Conservation (phyloP, 2,888 invertebrate genomes). For the Thera britannica region DNA sequence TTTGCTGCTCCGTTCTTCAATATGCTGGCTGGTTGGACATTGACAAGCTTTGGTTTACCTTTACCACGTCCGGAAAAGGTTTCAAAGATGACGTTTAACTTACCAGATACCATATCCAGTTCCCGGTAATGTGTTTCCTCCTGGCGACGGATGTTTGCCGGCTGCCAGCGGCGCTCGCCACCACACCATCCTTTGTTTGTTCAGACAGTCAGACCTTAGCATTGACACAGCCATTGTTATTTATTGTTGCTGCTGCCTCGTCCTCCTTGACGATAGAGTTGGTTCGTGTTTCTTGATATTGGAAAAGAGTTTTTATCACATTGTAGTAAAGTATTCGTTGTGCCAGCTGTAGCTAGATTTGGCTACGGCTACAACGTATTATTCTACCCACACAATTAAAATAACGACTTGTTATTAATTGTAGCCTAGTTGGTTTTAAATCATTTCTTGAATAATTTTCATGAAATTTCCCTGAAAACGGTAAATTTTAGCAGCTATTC, state of each 20-base stretch:
- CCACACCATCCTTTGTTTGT: conserved; percentile 32
- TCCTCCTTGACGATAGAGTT: conserved; percentile 12
- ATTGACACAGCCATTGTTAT: conserved; percentile 34
- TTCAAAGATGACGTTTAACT: background rate
- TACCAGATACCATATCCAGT: conserved; percentile 17
- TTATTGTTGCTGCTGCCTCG: conserved; percentile 27
- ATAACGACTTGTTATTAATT: background rate
- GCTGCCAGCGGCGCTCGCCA: conserved; percentile 23
- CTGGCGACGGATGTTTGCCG: conserved; percentile 39
- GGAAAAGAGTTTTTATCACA: conserved; percentile 4
- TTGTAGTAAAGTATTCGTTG: conserved; percentile 9
- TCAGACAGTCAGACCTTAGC: conserved; percentile 27
- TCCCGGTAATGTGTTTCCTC: conserved; percentile 28
- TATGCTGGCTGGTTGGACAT: background rate
- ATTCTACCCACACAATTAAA: background rate
- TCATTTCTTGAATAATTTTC: background rate
- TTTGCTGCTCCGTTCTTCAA: background rate
- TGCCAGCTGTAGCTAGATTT: background rate
- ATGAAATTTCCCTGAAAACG: conserved; percentile 42
- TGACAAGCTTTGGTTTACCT: background rate
- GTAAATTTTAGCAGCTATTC: conserved; percentile 60
- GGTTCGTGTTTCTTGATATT: conserved; percentile 5
- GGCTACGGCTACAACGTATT: background rate
- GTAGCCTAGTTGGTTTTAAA: background rate
- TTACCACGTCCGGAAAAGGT: background rate